Conservation (phyloP, 2,113 vertebrate species). For the Corythoichthys intestinalis region DNA sequence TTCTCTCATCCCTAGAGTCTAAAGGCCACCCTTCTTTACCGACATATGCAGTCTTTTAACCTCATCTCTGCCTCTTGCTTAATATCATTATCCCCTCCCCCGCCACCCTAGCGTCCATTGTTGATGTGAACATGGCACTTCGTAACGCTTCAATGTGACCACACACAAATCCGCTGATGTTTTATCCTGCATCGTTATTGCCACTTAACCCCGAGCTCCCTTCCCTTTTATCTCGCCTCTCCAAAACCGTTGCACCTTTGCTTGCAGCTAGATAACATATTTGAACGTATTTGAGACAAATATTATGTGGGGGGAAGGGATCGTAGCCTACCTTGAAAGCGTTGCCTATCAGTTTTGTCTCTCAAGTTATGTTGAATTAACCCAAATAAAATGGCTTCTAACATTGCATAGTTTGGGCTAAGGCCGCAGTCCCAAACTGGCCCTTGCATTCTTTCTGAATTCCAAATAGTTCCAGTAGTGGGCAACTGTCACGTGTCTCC, state of each 20-base stretch:
- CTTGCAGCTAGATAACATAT: slow-evolving; percentile 30
- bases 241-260: slow-evolving; percentile 19
- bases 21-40: slow-evolving; percentile 60
- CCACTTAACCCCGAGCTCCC: slow-evolving; percentile 61
- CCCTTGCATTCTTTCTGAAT: too few relatives aligned
- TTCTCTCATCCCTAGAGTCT: slow-evolving; percentile 43
- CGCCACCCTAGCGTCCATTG: slow-evolving; percentile 31
- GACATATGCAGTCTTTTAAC: slow-evolving; percentile 20
- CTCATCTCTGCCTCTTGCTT: slow-evolving; percentile 35
- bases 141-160: slow-evolving; percentile 57
- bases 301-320: not conserved
- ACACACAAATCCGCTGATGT: slow-evolving; percentile 36
- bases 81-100: slow-evolving; percentile 35
- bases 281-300: slow-evolving; percentile 6
- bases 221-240: slow-evolving; percentile 58
- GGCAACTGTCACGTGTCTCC: too few relatives aligned
- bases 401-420: too few relatives aligned
- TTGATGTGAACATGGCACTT: slow-evolving; percentile 60
- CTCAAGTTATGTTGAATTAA: not conserved
- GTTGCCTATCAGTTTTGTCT: not conserved
- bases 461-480: too few relatives aligned
- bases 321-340: not conserved
- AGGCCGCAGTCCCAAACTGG: too few relatives aligned
- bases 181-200: slow-evolving; percentile 62
- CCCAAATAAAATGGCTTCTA: not conserved